Conservation (phyloP, 2,888 invertebrate species). For the Conchocele bisecta region DNA sequence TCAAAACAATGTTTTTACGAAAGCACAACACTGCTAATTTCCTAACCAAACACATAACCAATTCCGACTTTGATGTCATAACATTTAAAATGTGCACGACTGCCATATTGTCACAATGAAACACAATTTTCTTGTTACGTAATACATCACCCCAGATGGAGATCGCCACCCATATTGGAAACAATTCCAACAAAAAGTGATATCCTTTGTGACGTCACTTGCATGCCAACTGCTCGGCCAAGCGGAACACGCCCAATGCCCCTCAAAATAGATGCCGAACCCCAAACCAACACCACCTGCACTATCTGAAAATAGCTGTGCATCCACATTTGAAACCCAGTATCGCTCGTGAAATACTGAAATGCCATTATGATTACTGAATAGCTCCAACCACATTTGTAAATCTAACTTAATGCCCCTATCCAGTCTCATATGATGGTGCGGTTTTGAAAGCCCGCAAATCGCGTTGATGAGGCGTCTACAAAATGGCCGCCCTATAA, state of each 20-base stretch:
- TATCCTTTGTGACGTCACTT: not conserved
- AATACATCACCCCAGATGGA: not conserved
- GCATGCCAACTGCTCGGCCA: not conserved
- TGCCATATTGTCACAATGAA: not conserved
- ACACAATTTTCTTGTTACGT: not conserved
- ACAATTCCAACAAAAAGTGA: not conserved
- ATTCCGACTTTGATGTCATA: not conserved
- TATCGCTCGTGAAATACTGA: not conserved
- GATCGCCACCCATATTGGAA: not conserved
- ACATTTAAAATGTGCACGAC: constrained; percentile 15
- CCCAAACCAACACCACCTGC: not conserved
- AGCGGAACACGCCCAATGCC: not conserved
- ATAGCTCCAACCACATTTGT: not conserved
- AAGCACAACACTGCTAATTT: too few species aligned
- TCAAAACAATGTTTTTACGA: constrained; percentile 1
- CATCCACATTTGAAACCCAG: not conserved
- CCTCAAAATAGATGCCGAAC: not conserved
- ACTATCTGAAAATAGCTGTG: constrained; percentile 1
- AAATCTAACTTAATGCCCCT: not conserved
- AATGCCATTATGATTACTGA: not conserved
- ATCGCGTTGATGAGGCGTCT: not conserved
- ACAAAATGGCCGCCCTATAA: constrained; percentile 18
- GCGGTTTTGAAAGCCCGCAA: not conserved
- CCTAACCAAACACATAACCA: too few species aligned
- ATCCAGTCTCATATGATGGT: not conserved